Conservation (phyloP, 2,113 vertebrate species). For the Pionites leucogaster region DNA sequence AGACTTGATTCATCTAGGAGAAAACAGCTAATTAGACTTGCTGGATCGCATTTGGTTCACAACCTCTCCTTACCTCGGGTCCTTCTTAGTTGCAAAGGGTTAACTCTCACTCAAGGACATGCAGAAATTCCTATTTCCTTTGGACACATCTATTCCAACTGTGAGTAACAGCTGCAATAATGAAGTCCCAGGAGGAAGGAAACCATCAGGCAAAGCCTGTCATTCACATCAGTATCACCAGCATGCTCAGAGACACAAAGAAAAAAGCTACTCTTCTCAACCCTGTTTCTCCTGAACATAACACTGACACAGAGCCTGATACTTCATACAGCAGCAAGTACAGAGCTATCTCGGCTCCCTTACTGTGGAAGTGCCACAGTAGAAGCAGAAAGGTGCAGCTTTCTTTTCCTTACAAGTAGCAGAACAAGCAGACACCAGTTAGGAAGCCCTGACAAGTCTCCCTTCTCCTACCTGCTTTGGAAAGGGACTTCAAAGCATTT, state of each 20-base stretch:
- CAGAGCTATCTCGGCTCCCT: fast-evolving
- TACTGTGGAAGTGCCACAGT: neutral
- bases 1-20: neutral
- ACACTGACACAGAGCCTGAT: fast-evolving
- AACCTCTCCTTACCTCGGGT: neutral
- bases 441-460: neutral
- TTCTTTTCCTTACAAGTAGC: neutral
- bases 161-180: neutral
- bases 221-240: neutral
- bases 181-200: neutral
- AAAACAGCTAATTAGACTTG: neutral
- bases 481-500: neutral
- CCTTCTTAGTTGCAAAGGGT: neutral
- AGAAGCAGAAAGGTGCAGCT: neutral
- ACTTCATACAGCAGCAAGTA: fast-evolving
- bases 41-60: neutral
- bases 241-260: neutral
- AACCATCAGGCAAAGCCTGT: neutral
- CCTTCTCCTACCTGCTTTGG: neutral
- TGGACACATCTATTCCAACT: neutral
- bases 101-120: neutral
- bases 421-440: neutral
- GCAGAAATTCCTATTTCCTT: neutral
- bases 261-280: neutral
- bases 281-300: neutral